phyloP scores from a whole-genome alignment of 2,888 invertebrate species.

The Epicampocera succincta region DNA sequence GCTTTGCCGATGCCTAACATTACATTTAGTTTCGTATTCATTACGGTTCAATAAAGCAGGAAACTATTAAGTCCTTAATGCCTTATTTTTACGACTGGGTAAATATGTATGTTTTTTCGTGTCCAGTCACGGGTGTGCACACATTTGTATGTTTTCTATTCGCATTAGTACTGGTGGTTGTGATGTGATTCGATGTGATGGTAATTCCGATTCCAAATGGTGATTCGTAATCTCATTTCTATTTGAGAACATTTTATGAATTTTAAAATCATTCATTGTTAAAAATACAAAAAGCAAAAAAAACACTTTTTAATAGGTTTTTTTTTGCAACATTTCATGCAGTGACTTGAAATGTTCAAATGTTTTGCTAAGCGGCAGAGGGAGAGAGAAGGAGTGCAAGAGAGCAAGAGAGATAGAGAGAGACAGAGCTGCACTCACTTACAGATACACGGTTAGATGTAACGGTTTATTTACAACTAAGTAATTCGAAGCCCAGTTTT shows the following conservation, averaged over 20 bases:
- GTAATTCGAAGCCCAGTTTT: constrained; percentile 48
- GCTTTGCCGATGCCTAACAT: too few species aligned
- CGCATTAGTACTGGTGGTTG: constrained; percentile 36
- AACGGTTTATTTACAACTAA: constrained; percentile 26
- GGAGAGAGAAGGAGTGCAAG: neutral
- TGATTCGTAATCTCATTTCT: constrained; percentile 63
- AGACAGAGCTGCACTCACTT: too few species aligned
- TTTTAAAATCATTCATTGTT: constrained; percentile 63
- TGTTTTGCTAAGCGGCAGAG: neutral
- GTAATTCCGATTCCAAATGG: constrained; percentile 28
- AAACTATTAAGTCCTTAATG: too few species aligned
- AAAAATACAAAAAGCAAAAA: constrained; percentile 46
- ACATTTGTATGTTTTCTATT: constrained; percentile 22
- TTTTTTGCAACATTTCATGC: constrained; percentile 15
- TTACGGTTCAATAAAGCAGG: too few species aligned
- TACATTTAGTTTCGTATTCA: too few species aligned
- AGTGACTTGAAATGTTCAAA: too few species aligned
- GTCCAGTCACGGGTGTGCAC: neutral
- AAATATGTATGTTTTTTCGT: neutral
- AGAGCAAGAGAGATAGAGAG: too few species aligned
- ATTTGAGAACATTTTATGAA: constrained; percentile 57
- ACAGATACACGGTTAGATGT: neutral
- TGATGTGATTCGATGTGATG: constrained; percentile 32
- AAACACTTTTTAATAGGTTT: constrained; percentile 45
- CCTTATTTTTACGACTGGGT: neutral